Evolutionary conservation across 2,888 invertebrate genomes (phyloP), one percentile per base, ranked within the genome.

Genomic region (Octodonta nipae): DNA sequence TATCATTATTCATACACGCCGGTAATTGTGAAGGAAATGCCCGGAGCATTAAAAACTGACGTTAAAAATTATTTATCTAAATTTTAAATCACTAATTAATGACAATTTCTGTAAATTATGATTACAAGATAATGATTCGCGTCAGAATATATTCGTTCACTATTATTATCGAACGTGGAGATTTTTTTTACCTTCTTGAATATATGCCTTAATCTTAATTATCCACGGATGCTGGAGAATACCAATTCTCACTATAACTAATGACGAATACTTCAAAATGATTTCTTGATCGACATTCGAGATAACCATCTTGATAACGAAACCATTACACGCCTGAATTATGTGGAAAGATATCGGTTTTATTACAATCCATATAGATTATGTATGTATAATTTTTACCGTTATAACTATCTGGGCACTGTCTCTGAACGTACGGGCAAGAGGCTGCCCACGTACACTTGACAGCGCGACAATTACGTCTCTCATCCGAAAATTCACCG

Each of bases 91-190:
- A 22, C 11, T 11, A 22, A 22, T 22, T 22, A 22, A 3, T 4
- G 22, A 22, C n/a, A 22, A 22, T 22, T 22, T 22, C 10, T 22
- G 22, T 22, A 22, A 22, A 22, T 22, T 22, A 22, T 11, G 2
- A 4, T 22, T 22, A 22, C 11, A 22, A n/a, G n/a, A n/a, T n/a
- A n/a, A n/a, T n/a, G n/a, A n/a, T n/a, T n/a, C n/a, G n/a, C 22
- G 10, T 22, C 11, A n/a, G 22, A 22, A 10, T 3, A 10, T 22
- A 10, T 22, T 22, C 22, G 22, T 22, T 22, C 22, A 22, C 22
- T 22, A 11, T 22, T 22, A 22, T 22, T 22, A 22, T 22, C 3
- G n/a, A n/a, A n/a, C n/a, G n/a, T n/a, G n/a, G n/a, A 10, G 22
- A 22, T 22, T 22, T 22, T 22, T 11, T 22, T 10, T 22, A 22